A percentile compares a stretch with the other conserved stretches of the same genome.
phyloP scores from a whole-genome alignment of 2,888 invertebrate genomes.

The Neuroscelio doddi region DNA sequence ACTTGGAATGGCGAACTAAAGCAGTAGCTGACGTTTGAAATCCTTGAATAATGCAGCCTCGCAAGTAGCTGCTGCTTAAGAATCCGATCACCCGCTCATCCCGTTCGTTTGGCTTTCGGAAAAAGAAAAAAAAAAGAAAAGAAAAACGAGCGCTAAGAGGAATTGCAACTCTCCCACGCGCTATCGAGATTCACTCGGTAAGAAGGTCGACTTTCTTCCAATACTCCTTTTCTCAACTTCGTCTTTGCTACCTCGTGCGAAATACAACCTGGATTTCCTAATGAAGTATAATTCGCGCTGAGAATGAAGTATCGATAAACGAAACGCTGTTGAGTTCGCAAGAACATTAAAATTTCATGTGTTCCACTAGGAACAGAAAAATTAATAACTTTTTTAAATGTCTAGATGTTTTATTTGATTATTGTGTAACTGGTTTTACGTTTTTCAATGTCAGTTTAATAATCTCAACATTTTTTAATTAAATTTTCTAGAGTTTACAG shows the following conservation, averaged over 20 bases:
- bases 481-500: too few relatives aligned
- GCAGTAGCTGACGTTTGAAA: slow-evolving; percentile 45
- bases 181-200: slow-evolving; percentile 45
- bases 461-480: too few relatives aligned
- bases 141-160: slow-evolving; percentile 22
- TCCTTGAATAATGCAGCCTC: slow-evolving; percentile 67
- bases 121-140: slow-evolving; percentile 19
- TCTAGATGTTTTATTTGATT: too few relatives aligned
- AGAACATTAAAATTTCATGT: too few relatives aligned
- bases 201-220: slow-evolving; percentile 37
- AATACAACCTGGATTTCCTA: slow-evolving; percentile 34
- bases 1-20: too few relatives aligned
- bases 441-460: too few relatives aligned
- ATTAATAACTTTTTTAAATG: too few relatives aligned
- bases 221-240: slow-evolving; percentile 20
- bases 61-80: slow-evolving; percentile 57
- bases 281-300: slow-evolving; percentile 45
- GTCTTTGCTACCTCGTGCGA: slow-evolving; percentile 26
- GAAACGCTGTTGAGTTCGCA: too few relatives aligned
- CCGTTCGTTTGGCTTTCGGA: slow-evolving; percentile 45
- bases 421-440: too few relatives aligned
- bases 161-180: slow-evolving; percentile 35
- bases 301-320: slow-evolving; percentile 6
- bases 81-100: slow-evolving; percentile 59
- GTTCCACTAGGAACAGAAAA: too few relatives aligned